phyloP scores from a whole-genome alignment of 2,113 vertebrate species.

The Centrocercus urophasianus region DNA sequence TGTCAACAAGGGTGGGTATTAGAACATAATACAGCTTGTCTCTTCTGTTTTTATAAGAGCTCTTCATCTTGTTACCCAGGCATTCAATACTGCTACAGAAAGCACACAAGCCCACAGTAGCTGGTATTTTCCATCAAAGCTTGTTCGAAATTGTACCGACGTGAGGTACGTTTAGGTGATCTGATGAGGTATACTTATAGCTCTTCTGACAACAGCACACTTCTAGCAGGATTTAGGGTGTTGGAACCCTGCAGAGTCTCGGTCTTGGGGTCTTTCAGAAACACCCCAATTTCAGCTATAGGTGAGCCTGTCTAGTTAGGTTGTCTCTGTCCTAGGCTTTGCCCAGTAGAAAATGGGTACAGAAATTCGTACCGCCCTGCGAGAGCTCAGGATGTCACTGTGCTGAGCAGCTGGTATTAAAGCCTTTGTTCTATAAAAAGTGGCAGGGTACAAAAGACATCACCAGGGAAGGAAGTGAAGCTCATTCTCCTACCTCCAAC shows the following conservation, averaged over 20 bases:
- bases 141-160: background rate
- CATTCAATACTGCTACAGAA: constrained; percentile 27
- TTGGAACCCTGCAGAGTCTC: background rate
- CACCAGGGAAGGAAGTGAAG: no score
- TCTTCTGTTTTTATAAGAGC: constrained; percentile 11
- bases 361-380: background rate
- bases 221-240: background rate
- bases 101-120: background rate
- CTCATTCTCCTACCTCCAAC: background rate
- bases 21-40: constrained; percentile 3
- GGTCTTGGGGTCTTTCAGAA: background rate
- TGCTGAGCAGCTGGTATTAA: background rate
- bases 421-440: background rate
- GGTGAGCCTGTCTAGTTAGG: background rate
- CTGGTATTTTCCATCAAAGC: background rate
- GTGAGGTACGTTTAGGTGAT: background rate
- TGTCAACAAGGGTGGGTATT: constrained; percentile 5
- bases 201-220: background rate
- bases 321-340: rapidly evolving
- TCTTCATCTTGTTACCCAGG: constrained; percentile 50
- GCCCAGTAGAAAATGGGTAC: background rate
- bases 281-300: background rate
- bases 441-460: background rate
- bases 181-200: background rate
- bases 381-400: background rate